These are phyloP conservation scores for Luscinia megarhynchos DNA, from an alignment of 2,797 vertebrate genomes.

Conservation along the genomic window DNA sequence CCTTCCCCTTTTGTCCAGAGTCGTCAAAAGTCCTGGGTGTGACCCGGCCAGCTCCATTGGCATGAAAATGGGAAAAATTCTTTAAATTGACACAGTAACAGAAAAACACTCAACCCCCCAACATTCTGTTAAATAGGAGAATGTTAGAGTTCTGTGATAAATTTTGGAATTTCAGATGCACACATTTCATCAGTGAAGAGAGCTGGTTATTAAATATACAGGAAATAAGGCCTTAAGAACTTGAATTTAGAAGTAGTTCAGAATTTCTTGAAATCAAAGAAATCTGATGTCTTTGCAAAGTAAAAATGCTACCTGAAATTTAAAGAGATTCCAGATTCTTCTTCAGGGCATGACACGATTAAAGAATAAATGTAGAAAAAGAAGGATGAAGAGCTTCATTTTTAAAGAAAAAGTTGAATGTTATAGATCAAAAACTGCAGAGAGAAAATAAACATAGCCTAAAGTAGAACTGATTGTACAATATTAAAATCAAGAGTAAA, in stretches of 20 bases:
- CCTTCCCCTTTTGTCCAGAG: too few relatives aligned
- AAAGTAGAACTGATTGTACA: neutral
- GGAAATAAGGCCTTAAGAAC: neutral
- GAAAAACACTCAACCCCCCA: too few relatives aligned
- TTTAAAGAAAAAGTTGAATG: neutral
- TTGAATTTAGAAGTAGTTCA: neutral
- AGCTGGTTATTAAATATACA: neutral
- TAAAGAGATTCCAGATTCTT: neutral
- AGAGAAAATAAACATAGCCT: neutral
- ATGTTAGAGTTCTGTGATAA: neutral
- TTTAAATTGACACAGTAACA: too few relatives aligned
- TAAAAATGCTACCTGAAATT: neutral
- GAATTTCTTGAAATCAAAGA: conserved; percentile 4
- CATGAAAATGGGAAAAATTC: too few relatives aligned
- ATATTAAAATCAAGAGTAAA: neutral
- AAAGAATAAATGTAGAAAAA: neutral
- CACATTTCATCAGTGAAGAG: neutral
- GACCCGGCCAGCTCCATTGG: too few relatives aligned
- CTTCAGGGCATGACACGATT: neutral
- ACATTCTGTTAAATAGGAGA: neutral
- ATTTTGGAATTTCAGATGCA: neutral
- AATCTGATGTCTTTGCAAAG: neutral
- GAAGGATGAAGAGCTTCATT: neutral
- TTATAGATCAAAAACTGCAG: neutral
- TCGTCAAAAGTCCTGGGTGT: too few relatives aligned